phyloP scores from a whole-genome alignment of 2,888 invertebrate species.

The Germaria angustata region DNA sequence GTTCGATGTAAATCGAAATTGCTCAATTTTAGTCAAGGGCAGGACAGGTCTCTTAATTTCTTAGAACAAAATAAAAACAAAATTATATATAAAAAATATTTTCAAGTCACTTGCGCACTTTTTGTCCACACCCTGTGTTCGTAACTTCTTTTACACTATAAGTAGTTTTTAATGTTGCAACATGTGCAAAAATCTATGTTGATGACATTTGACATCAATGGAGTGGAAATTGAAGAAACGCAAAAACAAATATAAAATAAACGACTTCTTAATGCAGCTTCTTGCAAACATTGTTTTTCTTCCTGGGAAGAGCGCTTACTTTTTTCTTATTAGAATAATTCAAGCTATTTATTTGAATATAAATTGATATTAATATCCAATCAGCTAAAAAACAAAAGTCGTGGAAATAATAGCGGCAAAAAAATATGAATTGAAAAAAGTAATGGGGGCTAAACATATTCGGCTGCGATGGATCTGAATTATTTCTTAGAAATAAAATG shows the following conservation, averaged over 20 bases:
- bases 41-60: too few species aligned
- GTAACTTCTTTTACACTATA: background rate
- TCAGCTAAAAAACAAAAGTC: too few species aligned
- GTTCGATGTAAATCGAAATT: too few species aligned
- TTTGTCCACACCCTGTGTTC: background rate
- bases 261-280: slow-evolving; percentile 54
- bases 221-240: slow-evolving; percentile 32
- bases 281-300: slow-evolving; percentile 7
- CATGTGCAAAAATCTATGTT: slow-evolving; percentile 39
- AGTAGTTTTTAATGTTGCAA: slow-evolving; percentile 55
- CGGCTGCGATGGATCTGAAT: too few species aligned
- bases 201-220: slow-evolving; percentile 51
- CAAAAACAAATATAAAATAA: slow-evolving; percentile 27
- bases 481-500: too few species aligned
- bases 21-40: too few species aligned
- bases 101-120: too few species aligned
- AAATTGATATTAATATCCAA: background rate
- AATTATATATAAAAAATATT: too few species aligned
- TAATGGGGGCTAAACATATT: too few species aligned
- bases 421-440: too few species aligned
- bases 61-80: too few species aligned
- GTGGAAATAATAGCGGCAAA: too few species aligned
- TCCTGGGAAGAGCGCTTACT: background rate
- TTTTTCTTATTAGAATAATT: background rate
- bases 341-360: background rate